Base-by-base conservation (phyloP, 2,797 vertebrate species). In the Periophthalmus magnuspinnatus region DNA sequence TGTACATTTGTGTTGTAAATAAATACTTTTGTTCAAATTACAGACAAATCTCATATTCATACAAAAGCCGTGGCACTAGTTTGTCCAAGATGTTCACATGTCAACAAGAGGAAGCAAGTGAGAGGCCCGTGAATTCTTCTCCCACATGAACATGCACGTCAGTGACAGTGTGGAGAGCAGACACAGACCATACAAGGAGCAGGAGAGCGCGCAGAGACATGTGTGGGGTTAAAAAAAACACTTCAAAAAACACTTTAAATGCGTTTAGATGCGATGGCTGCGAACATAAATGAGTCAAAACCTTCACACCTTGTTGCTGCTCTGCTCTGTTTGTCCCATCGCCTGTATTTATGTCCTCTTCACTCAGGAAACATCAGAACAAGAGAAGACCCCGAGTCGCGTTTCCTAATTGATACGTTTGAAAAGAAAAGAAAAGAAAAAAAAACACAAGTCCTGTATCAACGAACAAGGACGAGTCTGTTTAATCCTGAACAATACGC, bases 231-330 rank as follows among this genome's bases (percentile, higher is more conserved):
- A n/a, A n/a, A 90, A 95, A 45, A 93, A 76, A 92, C 94, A 85
- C 86, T 87, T 22, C n/a, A 90, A 95, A 45, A 93, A 76, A 92
- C 94, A 85, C 86, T 87, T 22, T 55, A 7, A 55, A 22, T 10
- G 21, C 21, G 21, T 92, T 89, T 86, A 91, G 96, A 97, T 95
- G 94, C 96, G 96, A 96, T 95, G 95, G 94, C 94, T 94, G 94
- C 94, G 96, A 96, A 96, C 95, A 95, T 95, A 95, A 97, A 95
- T 95, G 93, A 19, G 63, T 16, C 94, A 91, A 89, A 95, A 95
- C 94, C 95, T 94, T 96, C 96, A 96, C 94, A 95, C 95, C 95
- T 96, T 96, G 94, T 95, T 97, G 95, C 95, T 94, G 94, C 91
- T 92, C 91, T 92, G 91, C 89, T 94, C 94, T 94, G 93, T 92